A percentile compares a stretch with the other conserved stretches of the same genome.
These are phyloP conservation scores for Arvicanthis niloticus DNA, from an alignment of 2,113 vertebrate genomes.

Conservation along the genomic window DNA sequence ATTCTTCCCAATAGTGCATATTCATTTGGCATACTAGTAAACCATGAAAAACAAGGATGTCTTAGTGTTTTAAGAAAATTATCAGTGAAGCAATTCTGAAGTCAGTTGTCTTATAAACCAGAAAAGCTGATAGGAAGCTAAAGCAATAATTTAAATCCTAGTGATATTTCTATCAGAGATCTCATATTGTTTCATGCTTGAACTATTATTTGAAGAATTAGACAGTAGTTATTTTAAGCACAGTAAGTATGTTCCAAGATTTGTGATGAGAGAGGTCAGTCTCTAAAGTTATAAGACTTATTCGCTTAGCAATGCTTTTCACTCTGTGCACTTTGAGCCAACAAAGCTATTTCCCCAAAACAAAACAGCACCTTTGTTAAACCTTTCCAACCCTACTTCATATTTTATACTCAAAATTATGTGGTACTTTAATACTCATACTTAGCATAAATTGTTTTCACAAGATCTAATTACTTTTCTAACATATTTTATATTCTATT, in stretches of 20 bases:
- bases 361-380: conserved; percentile 61
- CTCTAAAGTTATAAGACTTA: conserved; percentile 82
- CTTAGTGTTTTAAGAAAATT: conserved; percentile 39
- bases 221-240: conserved; percentile 86
- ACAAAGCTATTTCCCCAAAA: conserved; percentile 44
- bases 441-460: not conserved
- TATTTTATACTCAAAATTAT: conserved; percentile 48
- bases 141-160: conserved; percentile 66
- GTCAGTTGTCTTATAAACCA: conserved; percentile 24
- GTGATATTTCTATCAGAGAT: conserved; percentile 69
- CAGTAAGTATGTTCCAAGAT: conserved; percentile 83
- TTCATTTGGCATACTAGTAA: conserved; percentile 31
- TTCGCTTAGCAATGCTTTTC: conserved; percentile 72
- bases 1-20: conserved; percentile 38
- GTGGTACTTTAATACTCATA: conserved; percentile 37
- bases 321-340: conserved; percentile 42
- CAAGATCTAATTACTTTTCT: conserved; percentile 45
- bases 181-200: conserved; percentile 71
- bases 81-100: conserved; percentile 62
- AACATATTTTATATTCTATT: conserved; percentile 25
- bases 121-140: conserved; percentile 55
- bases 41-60: conserved; percentile 45
- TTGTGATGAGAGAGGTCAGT: conserved; percentile 83
- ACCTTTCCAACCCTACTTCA: conserved; percentile 36
- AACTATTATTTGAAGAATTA: conserved; percentile 82